Evolutionary conservation across 2,797 vertebrate species (phyloP).

Genomic region (Lacerta bilineata): DNA sequence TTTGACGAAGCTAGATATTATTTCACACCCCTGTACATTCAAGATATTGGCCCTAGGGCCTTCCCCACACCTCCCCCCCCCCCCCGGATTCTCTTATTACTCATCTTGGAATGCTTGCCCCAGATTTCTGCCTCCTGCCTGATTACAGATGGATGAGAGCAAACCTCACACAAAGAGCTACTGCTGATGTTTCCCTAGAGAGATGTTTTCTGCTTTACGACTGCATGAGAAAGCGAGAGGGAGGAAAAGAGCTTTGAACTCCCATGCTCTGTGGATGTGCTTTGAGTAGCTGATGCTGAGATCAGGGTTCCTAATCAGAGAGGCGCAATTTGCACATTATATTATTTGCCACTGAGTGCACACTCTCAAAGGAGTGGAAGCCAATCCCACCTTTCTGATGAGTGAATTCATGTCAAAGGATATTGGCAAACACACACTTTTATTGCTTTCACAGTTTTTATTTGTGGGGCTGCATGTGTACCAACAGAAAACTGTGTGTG

Average conservation of each 20-base stretch:
- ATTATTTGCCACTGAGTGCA: not conserved
- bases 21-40: not conserved
- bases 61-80: not conserved
- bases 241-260: not conserved
- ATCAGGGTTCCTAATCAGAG: not conserved
- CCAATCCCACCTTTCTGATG: not conserved
- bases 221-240: not conserved
- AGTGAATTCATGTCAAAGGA: not conserved
- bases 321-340: not conserved
- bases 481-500: not conserved
- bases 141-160: not conserved
- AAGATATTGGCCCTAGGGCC: not conserved
- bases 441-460: not conserved
- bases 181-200: not conserved
- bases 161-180: not conserved
- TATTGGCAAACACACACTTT: not conserved
- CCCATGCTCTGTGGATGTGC: not conserved
- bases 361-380: not conserved
- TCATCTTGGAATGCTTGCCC: accelerated
- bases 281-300: not conserved
- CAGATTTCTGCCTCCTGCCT: not conserved
- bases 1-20: not conserved
- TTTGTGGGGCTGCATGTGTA: not conserved
- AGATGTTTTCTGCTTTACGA: not conserved
- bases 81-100: not conserved